Conservation (phyloP, 2,113 vertebrate species). For the Eupsittula cactorum region DNA sequence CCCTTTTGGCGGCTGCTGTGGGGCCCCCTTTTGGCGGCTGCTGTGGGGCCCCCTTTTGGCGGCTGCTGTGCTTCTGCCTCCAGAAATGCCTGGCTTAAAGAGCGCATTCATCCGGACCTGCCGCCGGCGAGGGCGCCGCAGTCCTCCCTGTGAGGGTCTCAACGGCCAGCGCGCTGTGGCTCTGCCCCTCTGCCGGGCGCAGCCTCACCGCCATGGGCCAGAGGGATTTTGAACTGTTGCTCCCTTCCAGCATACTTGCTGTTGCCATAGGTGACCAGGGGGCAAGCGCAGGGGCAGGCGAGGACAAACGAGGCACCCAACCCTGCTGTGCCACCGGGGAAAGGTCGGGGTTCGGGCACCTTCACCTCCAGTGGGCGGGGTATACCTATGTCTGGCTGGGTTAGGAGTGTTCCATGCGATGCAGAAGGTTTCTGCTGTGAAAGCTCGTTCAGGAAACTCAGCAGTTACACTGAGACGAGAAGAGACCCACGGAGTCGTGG, state of each 20-base stretch:
- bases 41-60: not conserved
- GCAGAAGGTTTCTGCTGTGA: not conserved
- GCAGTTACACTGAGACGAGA: not conserved
- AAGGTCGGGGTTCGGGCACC: no score
- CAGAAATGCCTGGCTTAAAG: not conserved
- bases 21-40: not conserved
- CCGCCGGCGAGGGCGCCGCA: not conserved
- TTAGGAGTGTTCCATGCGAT: rapidly evolving
- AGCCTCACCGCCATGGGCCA: not conserved
- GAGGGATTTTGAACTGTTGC: no score
- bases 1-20: no score
- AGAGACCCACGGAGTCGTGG: not conserved
- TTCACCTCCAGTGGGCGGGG: not conserved
- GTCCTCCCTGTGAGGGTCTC: not conserved
- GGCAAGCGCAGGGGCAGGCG: not conserved
- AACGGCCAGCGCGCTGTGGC: no score
- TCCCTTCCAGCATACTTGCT: not conserved
- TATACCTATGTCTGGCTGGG: rapidly evolving
- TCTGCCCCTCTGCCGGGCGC: no score
- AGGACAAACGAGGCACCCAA: not conserved
- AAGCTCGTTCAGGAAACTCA: not conserved
- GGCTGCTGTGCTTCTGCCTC: not conserved
- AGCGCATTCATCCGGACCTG: rapidly evolving
- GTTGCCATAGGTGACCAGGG: not conserved
- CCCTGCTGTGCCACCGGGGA: no score